Base-by-base conservation (phyloP, 2,797 vertebrate species). In the Lacerta bilineata region DNA sequence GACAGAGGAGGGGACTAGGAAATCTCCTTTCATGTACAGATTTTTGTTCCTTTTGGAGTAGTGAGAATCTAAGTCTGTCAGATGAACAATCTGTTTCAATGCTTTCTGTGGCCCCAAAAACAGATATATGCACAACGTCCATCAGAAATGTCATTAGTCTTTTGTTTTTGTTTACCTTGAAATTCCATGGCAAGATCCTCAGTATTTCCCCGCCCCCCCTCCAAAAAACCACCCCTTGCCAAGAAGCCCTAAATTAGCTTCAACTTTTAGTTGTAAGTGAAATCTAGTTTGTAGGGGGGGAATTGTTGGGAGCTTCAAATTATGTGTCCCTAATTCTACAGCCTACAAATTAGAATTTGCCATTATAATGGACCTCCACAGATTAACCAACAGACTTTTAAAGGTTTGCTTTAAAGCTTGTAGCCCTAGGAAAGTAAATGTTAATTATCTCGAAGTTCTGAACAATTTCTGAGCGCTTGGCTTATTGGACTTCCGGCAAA, bases 361-460 rank as follows among this genome's bases (percentile, higher is more conserved):
- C 33, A 68, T 84, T 69, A 59, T 25, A 85, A 81, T 25, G 66
- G 43, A 8, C 13, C 7, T 76, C 29, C 29, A 68, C 11, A 6
- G 7, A 77, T 84, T 39, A 88, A 79, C 43, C 18, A 64, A 18
- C 64, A 29, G 43, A 10, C 15, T 61, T 69, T 61, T 36, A 77
- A 86, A 78, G 23, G 66, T 13, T 75, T 25, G 43, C 64, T 68
- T 66, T 55, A 68, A 83, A 76, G 17, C 69, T 64, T 81, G 11
- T 20, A 66, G 39, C 39, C 41, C 17, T 69, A 82, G 50, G 64
- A 87, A 86, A 79, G 71, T 71, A 55, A 18, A 80, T 77, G 59
- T 68, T 82, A 69, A 87, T 83, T 84, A 25, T 84, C 33, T 84
- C 50, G 84, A 59, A 61, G 43, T 61, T 84, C 20, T 68, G 13